These are phyloP conservation scores for Ictalurus furcatus DNA, from an alignment of 2,113 vertebrate genomes.

Conservation along the genomic window DNA sequence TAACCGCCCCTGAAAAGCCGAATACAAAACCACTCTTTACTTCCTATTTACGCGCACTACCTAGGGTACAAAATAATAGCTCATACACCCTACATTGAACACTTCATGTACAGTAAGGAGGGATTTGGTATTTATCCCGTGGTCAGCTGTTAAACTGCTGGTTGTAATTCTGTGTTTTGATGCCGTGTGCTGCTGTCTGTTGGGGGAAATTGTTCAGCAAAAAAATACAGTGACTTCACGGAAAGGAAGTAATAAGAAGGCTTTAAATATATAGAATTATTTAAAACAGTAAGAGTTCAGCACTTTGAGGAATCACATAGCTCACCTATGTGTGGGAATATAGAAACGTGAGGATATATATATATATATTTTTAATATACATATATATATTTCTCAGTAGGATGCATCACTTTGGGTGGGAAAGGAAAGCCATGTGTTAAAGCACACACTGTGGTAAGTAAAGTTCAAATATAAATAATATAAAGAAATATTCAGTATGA, in stretches of 20 bases:
- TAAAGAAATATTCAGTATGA: neutral
- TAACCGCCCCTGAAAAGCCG: neutral
- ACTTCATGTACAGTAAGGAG: neutral
- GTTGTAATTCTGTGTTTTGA: neutral
- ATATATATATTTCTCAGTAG: neutral
- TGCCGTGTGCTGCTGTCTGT: neutral
- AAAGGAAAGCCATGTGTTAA: constrained; percentile 7
- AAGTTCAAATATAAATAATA: neutral
- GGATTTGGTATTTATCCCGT: neutral
- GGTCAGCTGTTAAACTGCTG: constrained; percentile 3
- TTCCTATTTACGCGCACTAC: neutral
- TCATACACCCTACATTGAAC: neutral
- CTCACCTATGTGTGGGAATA: neutral
- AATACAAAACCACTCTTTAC: neutral
- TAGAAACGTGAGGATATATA: neutral
- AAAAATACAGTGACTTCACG: neutral
- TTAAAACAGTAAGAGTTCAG: neutral
- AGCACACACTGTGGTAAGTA: constrained; percentile 4
- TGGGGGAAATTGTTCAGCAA: neutral
- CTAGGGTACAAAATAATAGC: neutral
- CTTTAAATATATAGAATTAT: neutral
- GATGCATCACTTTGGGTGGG: neutral
- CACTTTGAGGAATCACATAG: neutral
- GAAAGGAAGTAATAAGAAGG: neutral
- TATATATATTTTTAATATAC: too few species aligned